Conservation (phyloP, 2,888 invertebrate genomes). For the Coelopa pilipes region DNA sequence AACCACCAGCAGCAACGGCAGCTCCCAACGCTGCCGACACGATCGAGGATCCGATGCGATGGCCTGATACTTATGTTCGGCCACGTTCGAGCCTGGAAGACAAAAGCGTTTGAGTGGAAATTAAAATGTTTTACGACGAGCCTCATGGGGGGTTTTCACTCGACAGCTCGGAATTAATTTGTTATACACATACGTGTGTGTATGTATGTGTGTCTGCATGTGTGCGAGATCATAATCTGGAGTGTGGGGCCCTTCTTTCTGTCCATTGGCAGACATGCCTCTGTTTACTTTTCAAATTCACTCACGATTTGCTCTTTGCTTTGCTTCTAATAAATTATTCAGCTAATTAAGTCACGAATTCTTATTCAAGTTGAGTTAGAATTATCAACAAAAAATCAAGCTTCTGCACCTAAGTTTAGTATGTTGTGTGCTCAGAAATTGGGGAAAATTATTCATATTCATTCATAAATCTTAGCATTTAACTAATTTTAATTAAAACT, state of each 20-base stretch:
- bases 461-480: slow-evolving; percentile 10
- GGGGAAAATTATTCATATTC: slow-evolving; percentile 2
- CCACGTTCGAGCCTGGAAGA: slow-evolving; percentile 1
- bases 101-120: neutral
- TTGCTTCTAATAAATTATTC: too few relatives aligned
- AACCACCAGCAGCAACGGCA: slow-evolving; percentile 5
- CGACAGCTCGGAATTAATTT: too few relatives aligned
- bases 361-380: too few relatives aligned
- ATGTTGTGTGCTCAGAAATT: neutral
- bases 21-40: neutral
- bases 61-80: neutral
- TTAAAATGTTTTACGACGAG: slow-evolving; percentile 3
- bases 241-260: too few relatives aligned
- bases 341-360: too few relatives aligned
- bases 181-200: too few relatives aligned
- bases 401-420: neutral
- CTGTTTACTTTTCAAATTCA: too few relatives aligned
- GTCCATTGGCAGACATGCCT: too few relatives aligned
- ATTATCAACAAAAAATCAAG: too few relatives aligned
- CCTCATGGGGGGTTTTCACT: neutral
- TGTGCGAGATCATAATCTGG: too few relatives aligned
- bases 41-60: slow-evolving; percentile 6
- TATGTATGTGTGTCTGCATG: too few relatives aligned
- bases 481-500: slow-evolving; percentile 19
- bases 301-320: too few relatives aligned